Conservation (phyloP, 2,888 invertebrate species). For the Malacosoma neustria region DNA sequence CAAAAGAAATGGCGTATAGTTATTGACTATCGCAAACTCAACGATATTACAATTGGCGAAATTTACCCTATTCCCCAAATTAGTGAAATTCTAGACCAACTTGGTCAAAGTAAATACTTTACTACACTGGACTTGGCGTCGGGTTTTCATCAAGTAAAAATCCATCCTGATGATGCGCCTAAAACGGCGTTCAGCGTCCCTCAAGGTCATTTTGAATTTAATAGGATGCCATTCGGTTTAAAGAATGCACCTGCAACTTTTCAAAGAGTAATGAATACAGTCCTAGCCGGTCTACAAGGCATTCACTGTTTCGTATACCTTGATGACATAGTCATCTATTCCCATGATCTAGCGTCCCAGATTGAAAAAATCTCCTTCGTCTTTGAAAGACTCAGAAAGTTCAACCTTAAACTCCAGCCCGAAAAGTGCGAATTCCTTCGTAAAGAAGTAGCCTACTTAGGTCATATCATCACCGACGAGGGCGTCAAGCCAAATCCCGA, state of each 20-base stretch:
- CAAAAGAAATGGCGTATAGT: not conserved
- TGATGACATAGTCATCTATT: conserved; percentile 31
- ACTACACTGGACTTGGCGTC: not conserved
- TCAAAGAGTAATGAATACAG: conserved; percentile 34
- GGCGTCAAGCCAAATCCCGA: conserved; percentile 13
- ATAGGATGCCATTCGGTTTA: conserved; percentile 19
- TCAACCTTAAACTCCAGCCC: conserved; percentile 17
- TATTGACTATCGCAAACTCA: not conserved
- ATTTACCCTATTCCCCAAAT: not conserved
- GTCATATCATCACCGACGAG: conserved; percentile 8
- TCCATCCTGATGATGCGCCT: conserved; percentile 2
- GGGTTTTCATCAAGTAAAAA: not conserved
- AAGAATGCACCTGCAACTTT: conserved; percentile 35
- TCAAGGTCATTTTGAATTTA: conserved; percentile 19
- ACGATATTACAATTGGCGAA: not conserved
- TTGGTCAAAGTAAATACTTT: not conserved
- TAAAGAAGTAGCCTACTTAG: conserved; percentile 17
- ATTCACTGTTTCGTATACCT: conserved; percentile 28
- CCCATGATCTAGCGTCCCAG: conserved; percentile 2
- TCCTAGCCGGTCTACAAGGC: conserved; percentile 28
- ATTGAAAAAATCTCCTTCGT: conserved; percentile 11
- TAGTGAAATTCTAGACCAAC: not conserved
- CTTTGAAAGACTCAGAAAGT: conserved; percentile 14
- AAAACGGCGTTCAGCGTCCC: conserved; percentile 20
- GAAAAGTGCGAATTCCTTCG: conserved; percentile 18